Conservation (phyloP, 1,140 invertebrate species). For the Trichogramma pretiosum region DNA sequence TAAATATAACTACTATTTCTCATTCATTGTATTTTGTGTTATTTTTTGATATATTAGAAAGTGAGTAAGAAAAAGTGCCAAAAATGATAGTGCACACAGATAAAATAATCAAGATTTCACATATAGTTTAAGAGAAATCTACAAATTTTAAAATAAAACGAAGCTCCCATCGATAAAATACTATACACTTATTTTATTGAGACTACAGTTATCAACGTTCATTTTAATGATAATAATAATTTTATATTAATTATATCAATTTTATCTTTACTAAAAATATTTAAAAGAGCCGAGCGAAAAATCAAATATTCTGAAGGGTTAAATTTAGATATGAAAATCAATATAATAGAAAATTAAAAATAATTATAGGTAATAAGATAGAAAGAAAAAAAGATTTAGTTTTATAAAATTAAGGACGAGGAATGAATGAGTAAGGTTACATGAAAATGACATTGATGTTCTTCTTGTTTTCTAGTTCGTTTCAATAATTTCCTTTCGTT, state of each 20-base stretch:
- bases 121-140: background rate
- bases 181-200: background rate
- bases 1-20: too few species aligned
- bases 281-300: background rate
- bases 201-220: background rate
- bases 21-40: too few species aligned
- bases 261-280: background rate
- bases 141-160: background rate
- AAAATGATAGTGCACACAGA: background rate
- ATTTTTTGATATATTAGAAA: too few species aligned
- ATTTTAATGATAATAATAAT: background rate
- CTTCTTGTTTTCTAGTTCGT: constrained; percentile 20
- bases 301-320: background rate
- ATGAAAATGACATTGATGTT: constrained; percentile 26
- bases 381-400: background rate
- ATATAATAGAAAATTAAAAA: too few species aligned
- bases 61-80: too few species aligned
- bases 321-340: background rate
- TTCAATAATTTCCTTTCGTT: background rate
- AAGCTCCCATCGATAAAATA: constrained; percentile 6
- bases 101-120: background rate
- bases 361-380: constrained; percentile 11
- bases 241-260: background rate
- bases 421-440: constrained; percentile 9
- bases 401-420: constrained; percentile 11